These are phyloP conservation scores for Mandrillus leucophaeus DNA, from an alignment of 2,113 vertebrate species.

Conservation along the genomic window DNA sequence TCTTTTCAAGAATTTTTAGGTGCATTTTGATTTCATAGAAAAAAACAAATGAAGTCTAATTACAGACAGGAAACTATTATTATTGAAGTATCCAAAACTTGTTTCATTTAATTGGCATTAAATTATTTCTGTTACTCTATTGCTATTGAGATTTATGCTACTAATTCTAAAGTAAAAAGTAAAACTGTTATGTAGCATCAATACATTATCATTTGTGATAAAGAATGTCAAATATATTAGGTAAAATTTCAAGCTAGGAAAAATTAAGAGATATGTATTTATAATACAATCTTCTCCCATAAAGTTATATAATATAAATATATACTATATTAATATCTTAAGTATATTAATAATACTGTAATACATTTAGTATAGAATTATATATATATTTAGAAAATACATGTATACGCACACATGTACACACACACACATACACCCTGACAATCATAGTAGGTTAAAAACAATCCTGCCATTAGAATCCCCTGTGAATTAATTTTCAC, in stretches of 20 bases:
- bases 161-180: constrained; percentile 77
- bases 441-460: neutral
- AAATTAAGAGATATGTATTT: neutral
- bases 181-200: constrained; percentile 70
- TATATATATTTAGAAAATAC: neutral
- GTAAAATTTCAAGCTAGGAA: constrained; percentile 43
- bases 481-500: neutral
- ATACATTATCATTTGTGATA: constrained; percentile 52
- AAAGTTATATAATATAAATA: neutral
- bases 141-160: constrained; percentile 67
- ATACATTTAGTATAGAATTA: neutral
- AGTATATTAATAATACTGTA: neutral
- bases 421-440: neutral
- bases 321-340: neutral
- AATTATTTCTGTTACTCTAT: constrained; percentile 74
- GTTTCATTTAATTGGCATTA: constrained; percentile 77
- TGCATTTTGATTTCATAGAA: constrained; percentile 76
- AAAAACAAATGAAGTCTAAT: constrained; percentile 75
- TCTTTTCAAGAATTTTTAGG: constrained; percentile 62
- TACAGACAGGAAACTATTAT: constrained; percentile 57
- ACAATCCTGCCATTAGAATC: neutral
- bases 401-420: neutral
- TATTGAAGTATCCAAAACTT: constrained; percentile 63
- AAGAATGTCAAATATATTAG: constrained; percentile 55
- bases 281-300: neutral